Base-by-base conservation (phyloP, 2,797 vertebrate genomes). In the Tiaroga cobitis region DNA sequence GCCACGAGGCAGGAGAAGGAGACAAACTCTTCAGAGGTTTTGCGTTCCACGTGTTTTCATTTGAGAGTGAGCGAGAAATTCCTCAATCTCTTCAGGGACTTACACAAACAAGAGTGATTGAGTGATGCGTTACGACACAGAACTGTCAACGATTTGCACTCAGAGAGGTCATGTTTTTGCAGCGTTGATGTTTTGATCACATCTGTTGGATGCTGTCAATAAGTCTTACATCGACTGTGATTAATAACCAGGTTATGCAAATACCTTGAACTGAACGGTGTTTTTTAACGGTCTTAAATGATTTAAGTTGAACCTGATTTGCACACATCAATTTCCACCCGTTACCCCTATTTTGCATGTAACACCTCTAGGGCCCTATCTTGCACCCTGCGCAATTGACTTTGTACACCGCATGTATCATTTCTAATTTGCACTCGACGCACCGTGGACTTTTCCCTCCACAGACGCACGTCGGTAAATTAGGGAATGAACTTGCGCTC, bases 1-100 rank as follows among this genome's bases (percentile, higher is more conserved):
- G 63, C n/a, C 54, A 26, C 43, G 86, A 61, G 78, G n/a, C 61
- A 74, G 77, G 13, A 84, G 49, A 37, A 78, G 69, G 37, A 32
- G 41, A n/a, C 39, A 19, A 43, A 43, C 54, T 79, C 37, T 59
- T 75, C 19, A 67, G 67, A n/a, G 51, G 37, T 56, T 68, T 83
- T 80, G 32, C 26, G 21, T 37, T 73, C 24, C 74, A 80, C 46
- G 21, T 82, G 67, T 49, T 59, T 59, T 70, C 65, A 59, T 68
- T 69, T 32, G 46, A 77, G 46, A 41, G 74, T 21, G 37, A 21
- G 10, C 13, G 18, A 68, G 32, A 79, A n/a, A 46, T 56, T 69
- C 37, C 49, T 59, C 1, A 0, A 18, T 51, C 13, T 80, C 32
- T 80, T 37, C 34, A 29, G 10, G 41, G 43, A 76, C 10, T 43